Evolutionary conservation across 2,888 invertebrate genomes (phyloP), one percentile per base, ranked within the genome.

Genomic region (Entomobrya proxima): DNA sequence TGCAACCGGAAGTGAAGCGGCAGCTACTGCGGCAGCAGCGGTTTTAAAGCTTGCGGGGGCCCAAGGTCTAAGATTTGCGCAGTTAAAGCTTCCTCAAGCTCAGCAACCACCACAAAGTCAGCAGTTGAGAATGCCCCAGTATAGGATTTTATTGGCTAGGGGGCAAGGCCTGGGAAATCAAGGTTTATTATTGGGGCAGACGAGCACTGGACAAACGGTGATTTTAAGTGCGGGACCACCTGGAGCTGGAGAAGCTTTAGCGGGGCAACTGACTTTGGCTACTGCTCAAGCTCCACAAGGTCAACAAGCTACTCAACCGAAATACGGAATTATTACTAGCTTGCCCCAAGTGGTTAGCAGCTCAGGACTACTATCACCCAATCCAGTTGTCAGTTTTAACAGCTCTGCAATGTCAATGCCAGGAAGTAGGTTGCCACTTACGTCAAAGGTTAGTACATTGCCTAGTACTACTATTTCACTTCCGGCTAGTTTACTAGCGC

Each of bases 161-260:
- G 86, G 87, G 47, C 85, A 88, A 18, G 88, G 88, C 1, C 52
- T 86, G 21, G 87, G 88, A 72, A 80, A 83, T 64, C 87, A 86
- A 85, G 89, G 89, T 40, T 87, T 90, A 9, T 81, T 90, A 11
- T 85, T 89, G 7, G 89, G 89, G 6, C 89, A 89, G 67, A 90
- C 89, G 5, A 79, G 89, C 6, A 87, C 85, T 15, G 90, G 90
- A 1, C 90, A 90, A 85, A 90, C 90, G 3, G 88, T 90, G 0
- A 88, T 90, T n/a, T 75, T 90, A 30, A 88, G 89, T n/a, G 86
- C 89, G 27, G 79, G 76, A n/a, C 72, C 85, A 0, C 81, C 86
- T 11, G 88, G 87, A 79, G 80, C 74, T n/a, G n/a, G n/a, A 15
- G 77, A 85, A 11, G 61, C 86, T 11, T 40, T 77, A 44, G 78